Conservation (phyloP, 2,797 vertebrate genomes). For the Cirrhinus molitorella region DNA sequence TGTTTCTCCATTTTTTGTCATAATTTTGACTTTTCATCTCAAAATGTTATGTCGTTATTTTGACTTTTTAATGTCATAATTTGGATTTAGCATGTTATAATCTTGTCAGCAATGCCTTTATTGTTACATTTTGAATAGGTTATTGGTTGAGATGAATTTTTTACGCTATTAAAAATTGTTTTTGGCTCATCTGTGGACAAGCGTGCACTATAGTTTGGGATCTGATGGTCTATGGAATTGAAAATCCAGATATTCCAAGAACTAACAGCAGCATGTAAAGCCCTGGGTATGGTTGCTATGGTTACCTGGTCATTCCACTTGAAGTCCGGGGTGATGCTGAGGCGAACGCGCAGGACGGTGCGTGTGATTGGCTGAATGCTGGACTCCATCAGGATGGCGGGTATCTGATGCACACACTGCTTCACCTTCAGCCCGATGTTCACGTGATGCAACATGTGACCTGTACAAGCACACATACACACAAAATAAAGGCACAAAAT, state of each 20-base stretch:
- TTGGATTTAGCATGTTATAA: neutral
- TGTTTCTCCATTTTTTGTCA: too few species aligned
- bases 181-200: neutral
- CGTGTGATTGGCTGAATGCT: constrained; percentile 96
- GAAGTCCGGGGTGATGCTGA: constrained; percentile 89
- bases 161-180: neutral
- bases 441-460: constrained; percentile 98
- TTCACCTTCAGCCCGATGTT: constrained; percentile 95
- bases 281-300: constrained; percentile 41
- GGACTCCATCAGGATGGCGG: constrained; percentile 91
- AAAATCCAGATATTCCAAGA: neutral
- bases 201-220: neutral
- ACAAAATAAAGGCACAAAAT: neutral
- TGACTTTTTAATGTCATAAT: neutral
- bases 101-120: neutral
- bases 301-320: constrained; percentile 96
- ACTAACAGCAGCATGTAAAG: constrained; percentile 21
- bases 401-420: constrained; percentile 96
- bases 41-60: too few species aligned
- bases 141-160: neutral
- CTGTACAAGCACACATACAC: constrained; percentile 69
- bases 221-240: neutral
- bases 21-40: neutral
- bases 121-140: neutral
- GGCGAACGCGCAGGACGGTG: constrained; percentile 91